Base-by-base conservation (phyloP, 2,113 vertebrate genomes). In the Nematolebias whitei region DNA sequence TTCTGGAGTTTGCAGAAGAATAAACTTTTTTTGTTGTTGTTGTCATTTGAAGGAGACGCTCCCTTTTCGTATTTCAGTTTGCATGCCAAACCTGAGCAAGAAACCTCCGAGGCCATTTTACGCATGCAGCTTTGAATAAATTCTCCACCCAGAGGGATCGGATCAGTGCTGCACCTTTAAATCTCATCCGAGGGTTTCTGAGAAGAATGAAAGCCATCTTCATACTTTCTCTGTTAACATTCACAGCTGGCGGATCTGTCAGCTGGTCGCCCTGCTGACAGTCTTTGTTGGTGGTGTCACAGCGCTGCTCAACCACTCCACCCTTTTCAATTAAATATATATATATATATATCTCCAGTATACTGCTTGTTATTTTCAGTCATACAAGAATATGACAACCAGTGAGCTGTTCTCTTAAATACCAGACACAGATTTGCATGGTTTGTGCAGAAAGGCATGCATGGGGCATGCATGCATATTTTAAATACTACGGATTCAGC, bases 261-360 rank as follows among this genome's bases (percentile, higher is more conserved):
- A 59, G 29, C 23, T 35, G 32, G 5, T 35, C 32, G 10, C 32
- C 32, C 26, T 35, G 5, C 32, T 3, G 3, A 4, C 26, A 20
- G 35, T 55, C 68, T 76, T 79, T 81, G 55, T 65, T 78, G 67
- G 62, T 78, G 67, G 62, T 58, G 55, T 63, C 39, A 32, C 66
- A 59, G 58, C 47, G n/a, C 29, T 80, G 53, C 23, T 65, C 48
- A 3, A 53, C 12, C 49, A 56, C 38, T 38, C 40, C 5, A 4
- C 32, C 41, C 7, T 19, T 44, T 19, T 67, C 53, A 63, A 50
- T 63, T 41, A 44, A 10, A 32, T 49, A 61, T 38, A 35, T 40
- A 54, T n/a, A 15, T n/a, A n/a, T 39, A 29, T 29, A 7, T 29
- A 29, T 41, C 10, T 47, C 11, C 47, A 18, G 2, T 4, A 2